These are phyloP conservation scores for Drosophila miranda DNA, from an alignment of 1,140 invertebrate genomes.

Conservation along the genomic window DNA sequence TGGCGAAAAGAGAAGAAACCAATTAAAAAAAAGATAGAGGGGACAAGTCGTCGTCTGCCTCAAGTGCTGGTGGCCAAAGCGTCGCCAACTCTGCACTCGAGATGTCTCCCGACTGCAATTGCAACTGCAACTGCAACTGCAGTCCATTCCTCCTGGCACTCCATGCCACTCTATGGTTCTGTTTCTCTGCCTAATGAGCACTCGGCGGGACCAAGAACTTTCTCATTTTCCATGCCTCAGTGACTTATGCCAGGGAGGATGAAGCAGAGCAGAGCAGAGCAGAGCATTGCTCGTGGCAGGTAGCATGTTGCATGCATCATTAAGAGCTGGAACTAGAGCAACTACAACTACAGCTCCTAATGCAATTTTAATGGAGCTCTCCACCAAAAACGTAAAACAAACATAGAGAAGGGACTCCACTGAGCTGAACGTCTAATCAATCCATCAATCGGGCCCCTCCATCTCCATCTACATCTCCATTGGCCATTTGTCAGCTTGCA, in stretches of 20 bases:
- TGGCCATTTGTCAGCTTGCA: slow-evolving; percentile 39
- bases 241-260: slow-evolving; percentile 22
- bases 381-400: slow-evolving; percentile 49
- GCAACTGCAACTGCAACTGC: slow-evolving; percentile 16
- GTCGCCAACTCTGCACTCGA: too few relatives aligned
- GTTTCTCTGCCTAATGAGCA: slow-evolving; percentile 27
- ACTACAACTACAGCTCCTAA: slow-evolving; percentile 34
- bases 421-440: slow-evolving; percentile 29
- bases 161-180: neutral
- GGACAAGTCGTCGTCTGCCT: slow-evolving; percentile 12
- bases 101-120: neutral
- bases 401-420: slow-evolving; percentile 24
- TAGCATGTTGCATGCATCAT: slow-evolving; percentile 51
- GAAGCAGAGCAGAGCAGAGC: neutral
- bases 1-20: slow-evolving; percentile 24
- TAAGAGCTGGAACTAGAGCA: slow-evolving; percentile 56
- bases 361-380: slow-evolving; percentile 65
- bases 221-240: slow-evolving; percentile 42
- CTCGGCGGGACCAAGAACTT: slow-evolving; percentile 22
- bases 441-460: slow-evolving; percentile 38
- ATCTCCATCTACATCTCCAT: too few relatives aligned
- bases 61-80: slow-evolving; percentile 24
- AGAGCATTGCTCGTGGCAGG: slow-evolving; percentile 37
- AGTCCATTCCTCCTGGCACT: neutral
- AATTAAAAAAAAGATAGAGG: slow-evolving; percentile 31